phyloP scores from a whole-genome alignment of 2,113 vertebrate genomes.

The Trochalopteron elliotii region DNA sequence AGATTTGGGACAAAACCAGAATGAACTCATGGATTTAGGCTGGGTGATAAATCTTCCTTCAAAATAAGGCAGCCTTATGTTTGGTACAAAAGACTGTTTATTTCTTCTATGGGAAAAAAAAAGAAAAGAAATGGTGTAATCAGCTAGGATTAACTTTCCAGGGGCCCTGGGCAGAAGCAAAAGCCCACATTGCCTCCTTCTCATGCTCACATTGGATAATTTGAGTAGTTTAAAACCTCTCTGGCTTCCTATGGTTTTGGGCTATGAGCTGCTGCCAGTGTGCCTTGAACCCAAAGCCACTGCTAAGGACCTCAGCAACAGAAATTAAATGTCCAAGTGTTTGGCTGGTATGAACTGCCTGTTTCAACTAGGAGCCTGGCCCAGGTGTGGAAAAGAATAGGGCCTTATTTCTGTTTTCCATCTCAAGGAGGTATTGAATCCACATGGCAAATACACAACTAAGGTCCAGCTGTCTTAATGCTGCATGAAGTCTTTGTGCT shows the following conservation, averaged over 20 bases:
- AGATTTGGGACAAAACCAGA: not conserved
- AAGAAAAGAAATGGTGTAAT: constrained; percentile 18
- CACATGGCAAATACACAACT: not conserved
- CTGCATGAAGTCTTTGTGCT: not conserved
- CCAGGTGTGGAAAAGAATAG: not conserved
- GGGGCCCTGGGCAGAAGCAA: constrained; percentile 28
- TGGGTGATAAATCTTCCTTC: constrained; percentile 38
- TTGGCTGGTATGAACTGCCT: not conserved
- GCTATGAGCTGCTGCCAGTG: not conserved
- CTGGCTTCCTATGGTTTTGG: not conserved
- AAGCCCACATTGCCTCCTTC: not conserved
- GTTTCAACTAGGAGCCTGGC: not conserved
- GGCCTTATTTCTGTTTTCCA: not conserved
- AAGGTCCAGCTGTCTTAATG: not conserved
- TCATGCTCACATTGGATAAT: not conserved
- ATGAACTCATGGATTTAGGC: constrained; percentile 26
- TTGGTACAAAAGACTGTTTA: constrained; percentile 54
- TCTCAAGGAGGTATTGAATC: not conserved
- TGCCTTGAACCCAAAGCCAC: not conserved
- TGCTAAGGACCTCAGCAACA: not conserved
- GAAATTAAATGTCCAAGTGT: not conserved
- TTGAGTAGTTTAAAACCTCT: not conserved
- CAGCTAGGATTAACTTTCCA: constrained; percentile 48
- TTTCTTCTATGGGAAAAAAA: constrained; percentile 9
- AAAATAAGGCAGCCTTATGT: constrained; percentile 45